phyloP scores from a whole-genome alignment of 2,113 vertebrate species.

The Australoheros scitulus region DNA sequence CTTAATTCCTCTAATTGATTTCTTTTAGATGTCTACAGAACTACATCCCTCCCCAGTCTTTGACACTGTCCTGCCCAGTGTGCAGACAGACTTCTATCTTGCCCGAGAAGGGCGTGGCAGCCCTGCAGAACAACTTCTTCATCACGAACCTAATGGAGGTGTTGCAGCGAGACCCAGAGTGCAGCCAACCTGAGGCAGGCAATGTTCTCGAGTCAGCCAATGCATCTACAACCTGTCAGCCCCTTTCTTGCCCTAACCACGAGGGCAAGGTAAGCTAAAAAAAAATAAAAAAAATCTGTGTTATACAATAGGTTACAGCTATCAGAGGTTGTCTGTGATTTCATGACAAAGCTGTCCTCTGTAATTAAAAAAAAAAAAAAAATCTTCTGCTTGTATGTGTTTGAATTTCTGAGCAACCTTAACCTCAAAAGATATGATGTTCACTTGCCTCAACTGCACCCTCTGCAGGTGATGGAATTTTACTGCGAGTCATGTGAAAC shows the following conservation, averaged over 20 bases:
- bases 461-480: slow-evolving; percentile 92
- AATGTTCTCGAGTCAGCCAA: slow-evolving; percentile 84
- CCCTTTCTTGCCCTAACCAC: slow-evolving; percentile 93
- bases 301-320: background rate
- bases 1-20: background rate
- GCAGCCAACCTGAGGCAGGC: slow-evolving; percentile 80
- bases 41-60: slow-evolving; percentile 93
- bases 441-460: slow-evolving; percentile 43
- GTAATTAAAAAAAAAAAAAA: background rate
- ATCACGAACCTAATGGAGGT: slow-evolving; percentile 98
- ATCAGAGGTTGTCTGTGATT: background rate
- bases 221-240: slow-evolving; percentile 80
- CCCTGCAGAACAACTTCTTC: slow-evolving; percentile 96
- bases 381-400: background rate
- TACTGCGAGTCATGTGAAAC: slow-evolving; percentile 98
- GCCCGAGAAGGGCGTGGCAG: slow-evolving; percentile 91
- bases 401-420: background rate
- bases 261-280: slow-evolving; percentile 79
- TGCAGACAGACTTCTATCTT: slow-evolving; percentile 95
- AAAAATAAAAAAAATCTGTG: background rate
- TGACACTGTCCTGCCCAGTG: slow-evolving; percentile 92
- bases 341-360: background rate
- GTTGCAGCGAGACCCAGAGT: slow-evolving; percentile 86
- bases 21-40: slow-evolving; percentile 89
- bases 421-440: background rate